phyloP scores from a whole-genome alignment of 2,797 vertebrate genomes.

The Columba guinea region DNA sequence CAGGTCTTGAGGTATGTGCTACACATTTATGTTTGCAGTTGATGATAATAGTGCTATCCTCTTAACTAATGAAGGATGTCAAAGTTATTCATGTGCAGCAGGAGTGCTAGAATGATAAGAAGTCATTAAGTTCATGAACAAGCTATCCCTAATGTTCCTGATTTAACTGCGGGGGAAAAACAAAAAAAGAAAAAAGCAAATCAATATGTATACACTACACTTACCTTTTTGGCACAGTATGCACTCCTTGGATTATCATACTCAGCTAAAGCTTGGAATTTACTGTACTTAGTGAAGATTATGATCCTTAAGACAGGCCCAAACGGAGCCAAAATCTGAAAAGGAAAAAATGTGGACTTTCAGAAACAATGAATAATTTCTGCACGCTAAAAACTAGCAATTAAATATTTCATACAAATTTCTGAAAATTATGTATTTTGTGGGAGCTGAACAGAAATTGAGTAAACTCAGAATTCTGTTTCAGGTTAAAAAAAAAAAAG shows the following conservation, averaged over 20 bases:
- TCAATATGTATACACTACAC: not conserved
- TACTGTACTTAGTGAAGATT: slow-evolving; percentile 84
- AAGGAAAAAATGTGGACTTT: not conserved
- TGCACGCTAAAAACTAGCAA: not conserved
- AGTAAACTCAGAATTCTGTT: not conserved
- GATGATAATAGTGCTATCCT: not conserved
- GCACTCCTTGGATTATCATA: slow-evolving; percentile 81
- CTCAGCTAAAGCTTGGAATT: slow-evolving; percentile 85
- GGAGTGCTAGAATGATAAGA: not conserved
- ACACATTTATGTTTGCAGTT: not conserved
- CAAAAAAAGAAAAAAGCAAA: not conserved
- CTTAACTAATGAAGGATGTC: not conserved
- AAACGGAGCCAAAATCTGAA: slow-evolving; percentile 86
- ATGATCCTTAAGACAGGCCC: slow-evolving; percentile 86
- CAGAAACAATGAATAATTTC: not conserved
- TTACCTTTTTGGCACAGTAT: slow-evolving; percentile 85
- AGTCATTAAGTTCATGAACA: not conserved
- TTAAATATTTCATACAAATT: not conserved
- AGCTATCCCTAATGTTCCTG: not conserved
- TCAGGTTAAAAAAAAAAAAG: not conserved
- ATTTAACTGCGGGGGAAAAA: not conserved
- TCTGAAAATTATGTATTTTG: not conserved
- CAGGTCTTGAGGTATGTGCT: not conserved
- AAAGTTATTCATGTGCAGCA: not conserved
- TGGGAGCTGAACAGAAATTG: not conserved